Base-by-base conservation (phyloP, 2,888 invertebrate genomes). In the Coleophora flavipennella region DNA sequence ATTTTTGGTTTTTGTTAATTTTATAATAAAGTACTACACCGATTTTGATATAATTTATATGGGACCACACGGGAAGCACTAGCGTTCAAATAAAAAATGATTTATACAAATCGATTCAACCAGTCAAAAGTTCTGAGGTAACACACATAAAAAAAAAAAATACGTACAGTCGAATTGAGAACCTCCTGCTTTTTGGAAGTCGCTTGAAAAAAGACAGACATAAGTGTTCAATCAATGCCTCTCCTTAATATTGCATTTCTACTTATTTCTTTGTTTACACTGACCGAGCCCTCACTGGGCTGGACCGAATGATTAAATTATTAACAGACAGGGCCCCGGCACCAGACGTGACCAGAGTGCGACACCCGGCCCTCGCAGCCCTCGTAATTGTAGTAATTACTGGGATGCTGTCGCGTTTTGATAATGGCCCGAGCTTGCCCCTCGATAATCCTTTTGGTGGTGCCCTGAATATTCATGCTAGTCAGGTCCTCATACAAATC, bases 241-340 rank as follows among this genome's bases (percentile, higher is more conserved):
- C n/a, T n/a, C 38, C 39, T 46, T 43, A 48, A 59, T 77, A 76
- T 76, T 68, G 66, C 78, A 77, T 77, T 76, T 78, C 76, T 68
- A 65, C 78, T 77, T 78, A 77, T 71, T 69, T 73, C 72, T 71
- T 67, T 70, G 73, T 72, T 70, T 63, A 67, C 63, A 63, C 62
- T 49, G 45, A 41, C 55, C 57, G 45, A 38, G 39, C 39, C 40
- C 40, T 45, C 44, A 35, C 38, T 46, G 66, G 67, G 59, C 50
- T 50, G 46, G 54, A 48, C 51, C 57, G 71, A 71, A 64, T 77
- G 73, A 79, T 79, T 79, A 74, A 77, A 80, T 80, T 79, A 79
- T 79, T 76, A 68, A 72, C 68, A 63, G 70, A 62, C 62, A 51
- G 50, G 62, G 59, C 65, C n/a, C 64, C 66, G 58, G 55, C 51